Conservation (phyloP, 2,797 vertebrate species). For the Labroides dimidiatus region DNA sequence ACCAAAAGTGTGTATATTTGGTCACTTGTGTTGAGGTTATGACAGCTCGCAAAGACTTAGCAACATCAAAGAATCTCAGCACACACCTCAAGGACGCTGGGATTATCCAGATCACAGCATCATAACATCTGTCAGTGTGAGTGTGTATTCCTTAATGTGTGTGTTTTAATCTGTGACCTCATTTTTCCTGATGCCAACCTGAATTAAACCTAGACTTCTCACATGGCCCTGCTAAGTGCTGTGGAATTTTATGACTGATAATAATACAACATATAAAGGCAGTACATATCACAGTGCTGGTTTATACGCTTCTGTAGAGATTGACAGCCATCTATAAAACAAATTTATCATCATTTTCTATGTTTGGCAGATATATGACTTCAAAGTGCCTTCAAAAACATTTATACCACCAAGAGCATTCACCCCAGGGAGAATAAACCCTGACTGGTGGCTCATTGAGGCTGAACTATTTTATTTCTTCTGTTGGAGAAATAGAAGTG, state of each 20-base stretch:
- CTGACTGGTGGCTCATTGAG: too few species aligned
- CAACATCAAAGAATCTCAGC: constrained; percentile 42
- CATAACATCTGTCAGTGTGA: constrained; percentile 32
- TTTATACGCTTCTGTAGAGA: constrained; percentile 22
- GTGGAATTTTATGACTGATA: constrained; percentile 43
- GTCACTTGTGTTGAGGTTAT: neutral
- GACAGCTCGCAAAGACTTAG: constrained; percentile 24
- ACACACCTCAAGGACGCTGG: constrained; percentile 37
- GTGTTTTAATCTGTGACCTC: constrained; percentile 51
- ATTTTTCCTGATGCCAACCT: constrained; percentile 54
- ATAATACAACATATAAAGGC: constrained; percentile 37
- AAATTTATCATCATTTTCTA: constrained; percentile 28
- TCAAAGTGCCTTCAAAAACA: neutral
- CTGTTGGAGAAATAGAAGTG: too few species aligned
- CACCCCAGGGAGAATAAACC: too few species aligned
- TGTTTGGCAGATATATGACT: constrained; percentile 37
- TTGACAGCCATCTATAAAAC: constrained; percentile 22
- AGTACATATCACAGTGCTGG: constrained; percentile 30
- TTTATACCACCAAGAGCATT: neutral
- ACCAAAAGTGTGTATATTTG: neutral
- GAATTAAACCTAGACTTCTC: constrained; percentile 29
- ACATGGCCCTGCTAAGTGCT: constrained; percentile 6
- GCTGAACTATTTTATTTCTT: too few species aligned
- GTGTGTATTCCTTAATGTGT: constrained; percentile 4
- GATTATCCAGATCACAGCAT: constrained; percentile 62